Percentiles rank a stretch among this genome's conserved stretches.
phyloP scores from a whole-genome alignment of 2,113 vertebrate species.

The Poeciliopsis retropinna region DNA sequence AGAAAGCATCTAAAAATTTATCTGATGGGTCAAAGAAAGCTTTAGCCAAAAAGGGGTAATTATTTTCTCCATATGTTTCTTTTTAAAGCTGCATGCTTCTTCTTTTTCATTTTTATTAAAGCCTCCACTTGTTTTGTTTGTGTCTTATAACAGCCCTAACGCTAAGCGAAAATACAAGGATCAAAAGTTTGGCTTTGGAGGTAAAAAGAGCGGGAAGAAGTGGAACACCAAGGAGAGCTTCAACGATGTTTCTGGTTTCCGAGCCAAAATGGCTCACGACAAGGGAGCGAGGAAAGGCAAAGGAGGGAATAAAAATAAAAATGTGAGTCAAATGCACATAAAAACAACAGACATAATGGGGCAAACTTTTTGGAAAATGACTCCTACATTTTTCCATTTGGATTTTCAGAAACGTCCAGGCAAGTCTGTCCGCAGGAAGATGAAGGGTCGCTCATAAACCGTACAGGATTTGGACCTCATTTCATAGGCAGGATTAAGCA shows the following conservation, averaged over 20 bases:
- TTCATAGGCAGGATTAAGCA: conserved; percentile 4
- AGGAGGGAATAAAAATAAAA: conserved; percentile 72
- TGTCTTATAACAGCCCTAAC: conserved; percentile 78
- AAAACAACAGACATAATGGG: neutral
- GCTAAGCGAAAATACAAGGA: conserved; percentile 94
- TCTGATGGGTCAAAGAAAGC: conserved; percentile 59
- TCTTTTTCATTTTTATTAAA: neutral
- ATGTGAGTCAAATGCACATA: conserved; percentile 61
- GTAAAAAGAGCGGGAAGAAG: conserved; percentile 94
- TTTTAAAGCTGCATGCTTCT: neutral
- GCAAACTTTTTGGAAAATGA: neutral
- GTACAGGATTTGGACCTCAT: conserved; percentile 7
- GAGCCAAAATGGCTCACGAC: conserved; percentile 84
- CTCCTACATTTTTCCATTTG: neutral
- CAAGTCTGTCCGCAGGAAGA: conserved; percentile 89
- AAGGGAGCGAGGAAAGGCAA: conserved; percentile 78
- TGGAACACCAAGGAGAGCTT: conserved; percentile 96
- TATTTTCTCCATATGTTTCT: neutral
- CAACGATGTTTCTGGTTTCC: conserved; percentile 90
- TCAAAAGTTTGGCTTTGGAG: conserved; percentile 95
- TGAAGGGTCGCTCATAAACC: conserved; percentile 81
- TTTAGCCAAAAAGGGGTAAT: conserved; percentile 69
- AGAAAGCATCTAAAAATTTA: conserved; percentile 75
- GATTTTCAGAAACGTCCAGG: conserved; percentile 91
- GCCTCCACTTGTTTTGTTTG: neutral